A percentile compares a stretch with the other conserved stretches of the same genome.
Conservation (phyloP, 2,113 vertebrate species). For the Setophaga petechia region DNA sequence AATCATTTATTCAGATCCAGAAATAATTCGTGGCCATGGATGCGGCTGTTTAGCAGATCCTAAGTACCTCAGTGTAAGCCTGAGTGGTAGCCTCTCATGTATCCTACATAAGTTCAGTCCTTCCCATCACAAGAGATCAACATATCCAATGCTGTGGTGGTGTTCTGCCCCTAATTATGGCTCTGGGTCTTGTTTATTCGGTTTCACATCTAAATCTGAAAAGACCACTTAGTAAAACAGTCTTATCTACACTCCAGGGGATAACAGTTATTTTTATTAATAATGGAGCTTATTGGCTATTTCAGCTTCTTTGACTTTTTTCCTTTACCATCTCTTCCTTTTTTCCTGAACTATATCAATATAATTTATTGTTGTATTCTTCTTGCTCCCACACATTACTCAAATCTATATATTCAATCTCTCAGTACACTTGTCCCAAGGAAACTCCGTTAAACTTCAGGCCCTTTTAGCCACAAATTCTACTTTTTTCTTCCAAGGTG, state of each 20-base stretch:
- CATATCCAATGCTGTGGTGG: background rate
- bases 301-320: background rate
- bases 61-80: background rate
- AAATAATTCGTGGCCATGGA: background rate
- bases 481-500: background rate
- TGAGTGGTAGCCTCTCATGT: background rate
- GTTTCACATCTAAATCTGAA: conserved; percentile 22
- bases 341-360: background rate
- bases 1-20: background rate
- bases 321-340: background rate
- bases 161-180: conserved; percentile 3
- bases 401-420: background rate
- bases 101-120: background rate
- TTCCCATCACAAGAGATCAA: background rate
- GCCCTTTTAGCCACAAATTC: background rate
- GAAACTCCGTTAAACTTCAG: background rate
- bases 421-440: background rate
- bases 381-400: background rate
- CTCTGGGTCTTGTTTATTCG: background rate
- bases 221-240: conserved; percentile 24
- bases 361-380: background rate
- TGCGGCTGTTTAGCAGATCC: background rate
- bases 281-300: conserved; percentile 15
- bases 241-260: conserved; percentile 25
- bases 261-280: conserved; percentile 38